These are phyloP conservation scores for Craterocephalus amniculus DNA, from an alignment of 2,797 vertebrate genomes.

Conservation along the genomic window DNA sequence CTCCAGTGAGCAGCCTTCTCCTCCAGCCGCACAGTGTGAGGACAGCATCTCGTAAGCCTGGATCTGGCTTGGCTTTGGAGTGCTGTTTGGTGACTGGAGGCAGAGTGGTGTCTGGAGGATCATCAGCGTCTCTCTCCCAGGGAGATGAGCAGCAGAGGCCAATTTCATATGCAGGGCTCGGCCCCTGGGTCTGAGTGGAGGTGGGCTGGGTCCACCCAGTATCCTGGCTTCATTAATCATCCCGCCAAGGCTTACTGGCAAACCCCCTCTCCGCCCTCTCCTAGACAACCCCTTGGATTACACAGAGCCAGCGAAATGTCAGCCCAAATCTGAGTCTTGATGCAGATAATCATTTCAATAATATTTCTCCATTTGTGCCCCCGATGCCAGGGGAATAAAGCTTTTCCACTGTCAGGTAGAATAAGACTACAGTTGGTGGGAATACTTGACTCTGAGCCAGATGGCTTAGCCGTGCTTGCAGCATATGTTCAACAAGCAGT, in stretches of 20 bases:
- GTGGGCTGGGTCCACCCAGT: slow-evolving; percentile 96
- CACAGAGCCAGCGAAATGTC: slow-evolving; percentile 99
- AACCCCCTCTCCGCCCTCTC: slow-evolving; percentile 92
- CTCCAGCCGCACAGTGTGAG: slow-evolving; percentile 47
- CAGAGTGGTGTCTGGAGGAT: slow-evolving; percentile 66
- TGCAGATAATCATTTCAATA: slow-evolving; percentile 99
- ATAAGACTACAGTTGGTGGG: slow-evolving; percentile 99
- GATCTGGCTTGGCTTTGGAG: slow-evolving; percentile 73
- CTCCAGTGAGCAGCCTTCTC: slow-evolving; percentile 40
- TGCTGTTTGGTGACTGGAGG: slow-evolving; percentile 71
- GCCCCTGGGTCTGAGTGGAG: slow-evolving; percentile 96
- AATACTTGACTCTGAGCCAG: slow-evolving; percentile 99
- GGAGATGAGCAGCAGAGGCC: slow-evolving; percentile 83
- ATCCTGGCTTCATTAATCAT: slow-evolving; percentile 99
- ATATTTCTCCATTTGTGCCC: slow-evolving; percentile 99
- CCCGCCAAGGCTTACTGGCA: slow-evolving; percentile 94
- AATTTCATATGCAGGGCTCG: slow-evolving; percentile 92
- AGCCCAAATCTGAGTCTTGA: slow-evolving; percentile 99
- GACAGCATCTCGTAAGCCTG: slow-evolving; percentile 67
- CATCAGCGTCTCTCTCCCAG: slow-evolving; percentile 81
- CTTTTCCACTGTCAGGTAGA: slow-evolving; percentile 99
- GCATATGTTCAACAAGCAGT: slow-evolving; percentile 99
- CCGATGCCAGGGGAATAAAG: slow-evolving; percentile 98
- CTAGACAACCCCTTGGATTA: slow-evolving; percentile 99
- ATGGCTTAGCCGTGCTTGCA: slow-evolving; percentile 98